Conservation (phyloP, 1,140 invertebrate genomes). For the Archegozetes longisetosus region DNA sequence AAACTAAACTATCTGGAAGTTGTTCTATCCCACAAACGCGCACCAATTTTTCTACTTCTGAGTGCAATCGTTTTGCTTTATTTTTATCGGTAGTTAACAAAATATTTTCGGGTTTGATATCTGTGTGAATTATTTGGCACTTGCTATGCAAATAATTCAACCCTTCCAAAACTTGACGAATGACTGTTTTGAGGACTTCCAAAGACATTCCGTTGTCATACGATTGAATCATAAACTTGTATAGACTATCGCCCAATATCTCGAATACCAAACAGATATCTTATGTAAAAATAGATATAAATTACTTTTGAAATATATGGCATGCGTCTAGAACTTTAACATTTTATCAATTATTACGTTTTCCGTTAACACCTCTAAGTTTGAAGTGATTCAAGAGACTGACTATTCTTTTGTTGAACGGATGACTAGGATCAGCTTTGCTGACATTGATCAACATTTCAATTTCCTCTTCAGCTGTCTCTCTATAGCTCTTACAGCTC, state of each 20-base stretch:
- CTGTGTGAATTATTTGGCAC: slow-evolving; percentile 96
- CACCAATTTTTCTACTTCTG: slow-evolving; percentile 72
- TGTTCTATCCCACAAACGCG: slow-evolving; percentile 55
- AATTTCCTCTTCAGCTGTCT: slow-evolving; percentile 96
- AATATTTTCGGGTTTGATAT: slow-evolving; percentile 99
- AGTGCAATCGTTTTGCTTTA: slow-evolving; percentile 72
- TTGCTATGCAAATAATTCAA: slow-evolving; percentile 92
- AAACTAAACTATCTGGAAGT: slow-evolving; percentile 57
- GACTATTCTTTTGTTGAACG: slow-evolving; percentile 83
- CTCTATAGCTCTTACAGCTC: slow-evolving; percentile 91
- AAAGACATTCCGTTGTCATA: slow-evolving; percentile 94
- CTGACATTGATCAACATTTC: slow-evolving; percentile 82
- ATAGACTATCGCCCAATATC: slow-evolving; percentile 88
- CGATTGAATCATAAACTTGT: slow-evolving; percentile 93
- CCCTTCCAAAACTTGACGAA: slow-evolving; percentile 80
- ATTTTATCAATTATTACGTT: slow-evolving; percentile 32
- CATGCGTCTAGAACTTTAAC: slow-evolving; percentile 27
- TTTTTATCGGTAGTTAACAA: slow-evolving; percentile 73
- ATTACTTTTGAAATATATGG: slow-evolving; percentile 20
- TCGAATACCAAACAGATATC: slow-evolving; percentile 97
- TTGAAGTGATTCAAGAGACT: slow-evolving; percentile 95
- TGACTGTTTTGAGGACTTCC: slow-evolving; percentile 84
- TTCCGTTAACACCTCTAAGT: slow-evolving; percentile 89
- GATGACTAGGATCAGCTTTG: slow-evolving; percentile 75
- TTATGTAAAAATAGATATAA: slow-evolving; percentile 15